Conservation (phyloP, 2,113 vertebrate genomes). For the Lampris incognitus region DNA sequence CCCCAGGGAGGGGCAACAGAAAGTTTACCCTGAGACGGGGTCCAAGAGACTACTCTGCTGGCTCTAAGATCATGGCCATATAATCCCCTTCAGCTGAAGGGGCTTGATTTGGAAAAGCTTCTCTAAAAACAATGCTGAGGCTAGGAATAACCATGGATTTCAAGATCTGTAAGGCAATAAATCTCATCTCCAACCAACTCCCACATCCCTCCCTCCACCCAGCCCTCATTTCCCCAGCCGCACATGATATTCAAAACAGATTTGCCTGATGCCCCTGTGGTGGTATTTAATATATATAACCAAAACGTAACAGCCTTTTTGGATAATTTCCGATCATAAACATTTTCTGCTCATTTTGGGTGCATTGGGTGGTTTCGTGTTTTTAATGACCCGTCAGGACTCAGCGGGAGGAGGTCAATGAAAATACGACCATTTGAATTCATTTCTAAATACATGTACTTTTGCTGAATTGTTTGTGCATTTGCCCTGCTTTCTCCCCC, state of each 20-base stretch:
- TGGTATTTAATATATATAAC: neutral
- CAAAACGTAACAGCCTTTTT: neutral
- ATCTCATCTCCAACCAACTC: neutral
- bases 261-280: neutral
- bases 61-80: slow-evolving; percentile 35
- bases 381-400: slow-evolving; percentile 24
- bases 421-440: slow-evolving; percentile 36
- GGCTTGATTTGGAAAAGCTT: slow-evolving; percentile 37
- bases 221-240: no score
- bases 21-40: slow-evolving; percentile 49
- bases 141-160: neutral
- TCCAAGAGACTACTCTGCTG: slow-evolving; percentile 36
- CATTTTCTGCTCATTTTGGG: slow-evolving; percentile 6
- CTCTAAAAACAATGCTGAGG: slow-evolving; percentile 40
- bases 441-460: slow-evolving; percentile 28
- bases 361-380: slow-evolving; percentile 1
- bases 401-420: slow-evolving; percentile 26
- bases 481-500: slow-evolving; percentile 39
- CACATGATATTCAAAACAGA: slow-evolving; percentile 1
- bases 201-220: no score
- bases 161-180: slow-evolving; percentile 14
- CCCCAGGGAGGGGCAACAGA: slow-evolving; percentile 28
- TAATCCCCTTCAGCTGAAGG: slow-evolving; percentile 56
- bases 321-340: slow-evolving; percentile 20
- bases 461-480: slow-evolving; percentile 22